Conservation (phyloP, 2,113 vertebrate genomes). For the Saimiri boliviensis region DNA sequence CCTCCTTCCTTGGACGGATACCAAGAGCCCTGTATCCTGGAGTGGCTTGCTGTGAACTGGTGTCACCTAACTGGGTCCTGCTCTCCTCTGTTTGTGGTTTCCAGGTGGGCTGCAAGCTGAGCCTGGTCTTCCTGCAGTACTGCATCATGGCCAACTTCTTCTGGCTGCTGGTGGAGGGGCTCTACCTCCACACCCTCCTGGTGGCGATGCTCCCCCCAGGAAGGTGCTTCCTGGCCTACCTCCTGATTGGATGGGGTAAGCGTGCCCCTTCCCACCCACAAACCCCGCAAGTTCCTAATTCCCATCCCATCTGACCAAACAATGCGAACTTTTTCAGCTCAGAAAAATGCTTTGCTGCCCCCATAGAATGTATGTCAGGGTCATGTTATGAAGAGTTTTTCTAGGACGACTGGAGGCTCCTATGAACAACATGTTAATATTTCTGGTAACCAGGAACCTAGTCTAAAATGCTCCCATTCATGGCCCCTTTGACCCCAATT, state of each 20-base stretch:
- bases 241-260: slow-evolving; percentile 96
- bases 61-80: neutral
- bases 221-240: slow-evolving; percentile 88
- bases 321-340: neutral
- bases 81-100: slow-evolving; percentile 12
- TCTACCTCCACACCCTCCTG: slow-evolving; percentile 94
- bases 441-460: neutral
- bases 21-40: rapidly evolving
- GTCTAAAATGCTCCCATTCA: neutral
- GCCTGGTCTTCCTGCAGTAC: slow-evolving; percentile 93
- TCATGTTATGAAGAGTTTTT: neutral
- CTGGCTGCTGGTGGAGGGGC: slow-evolving; percentile 95
- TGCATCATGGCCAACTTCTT: slow-evolving; percentile 96
- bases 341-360: neutral
- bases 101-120: slow-evolving; percentile 93
- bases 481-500: neutral
- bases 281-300: neutral
- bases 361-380: too few species aligned
- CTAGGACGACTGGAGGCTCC: neutral
- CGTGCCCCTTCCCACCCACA: neutral
- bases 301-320: neutral
- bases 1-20: neutral
- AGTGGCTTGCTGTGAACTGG: neutral
- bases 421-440: too few species aligned
- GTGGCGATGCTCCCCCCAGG: slow-evolving; percentile 88